Base-by-base conservation (phyloP, 1,140 invertebrate genomes). In the Drosophila leontia region DNA sequence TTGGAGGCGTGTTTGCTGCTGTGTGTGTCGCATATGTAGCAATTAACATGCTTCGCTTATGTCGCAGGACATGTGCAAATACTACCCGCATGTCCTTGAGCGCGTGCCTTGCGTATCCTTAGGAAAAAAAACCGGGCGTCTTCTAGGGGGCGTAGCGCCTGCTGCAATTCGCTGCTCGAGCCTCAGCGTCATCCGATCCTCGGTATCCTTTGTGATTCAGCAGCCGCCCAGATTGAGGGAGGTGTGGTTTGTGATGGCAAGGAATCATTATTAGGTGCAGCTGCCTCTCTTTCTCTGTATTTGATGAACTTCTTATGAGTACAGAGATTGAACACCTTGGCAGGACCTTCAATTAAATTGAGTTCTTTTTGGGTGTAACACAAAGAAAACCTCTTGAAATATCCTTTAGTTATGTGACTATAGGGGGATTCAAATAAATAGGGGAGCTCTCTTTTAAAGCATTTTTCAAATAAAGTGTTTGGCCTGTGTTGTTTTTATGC, bases 1-100 rank as follows among this genome's bases (percentile, higher is more conserved):
- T 81, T 76, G 81, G 78, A 82, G 86, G 86, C 85, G 86, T 86
- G 61, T 55, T 60, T 65, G 67, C 65, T 69, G 80, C 62, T 83
- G 12, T 47, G 19, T 78, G 75, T 90, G 85, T 85, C 82, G 85
- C 85, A 85, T 90, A 90, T 90, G 85, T 90, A 91, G 85, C 85
- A 90, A 90, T 90, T 90, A 87, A 70, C 67, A 70, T 74, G 78
- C 67, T 51, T 37, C 67, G 53, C 53, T 84, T 32, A 37, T 65
- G 57, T 68, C 64, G 17, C 68, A 71, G 70, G 84, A 91, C 85
- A 90, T 90, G 85, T 90, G 85, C 85, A 83, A 86, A 91, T 80
- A 44, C 56, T 41, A 48, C 37, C 59, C 75, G 56, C 47, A 48
- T 72, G 65, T 78, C 64, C 78, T 87, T 87, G 59, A 82, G 76